These are phyloP conservation scores for Etheostoma cragini DNA, from an alignment of 2,113 vertebrate genomes.

Conservation along the genomic window DNA sequence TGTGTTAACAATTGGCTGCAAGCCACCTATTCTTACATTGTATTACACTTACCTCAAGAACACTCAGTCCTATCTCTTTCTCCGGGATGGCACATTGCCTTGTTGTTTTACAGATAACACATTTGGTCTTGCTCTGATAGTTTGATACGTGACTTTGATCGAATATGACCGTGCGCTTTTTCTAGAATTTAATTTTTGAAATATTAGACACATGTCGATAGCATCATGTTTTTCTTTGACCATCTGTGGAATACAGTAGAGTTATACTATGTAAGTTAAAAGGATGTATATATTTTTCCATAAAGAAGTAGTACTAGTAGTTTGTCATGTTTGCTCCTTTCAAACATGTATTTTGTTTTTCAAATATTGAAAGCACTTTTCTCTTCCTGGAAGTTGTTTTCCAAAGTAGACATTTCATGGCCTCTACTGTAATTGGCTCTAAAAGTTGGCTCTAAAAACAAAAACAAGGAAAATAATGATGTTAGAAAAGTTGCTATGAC, in stretches of 20 bases:
- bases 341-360: not conserved
- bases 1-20: constrained; percentile 21
- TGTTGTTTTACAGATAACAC: not conserved
- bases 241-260: not conserved
- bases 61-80: not conserved
- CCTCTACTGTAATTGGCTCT: not conserved
- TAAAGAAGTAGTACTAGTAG: not conserved
- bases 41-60: constrained; percentile 15
- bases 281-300: not conserved
- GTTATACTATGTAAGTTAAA: not conserved
- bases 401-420: not conserved
- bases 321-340: not conserved
- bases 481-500: not conserved
- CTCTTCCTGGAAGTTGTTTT: constrained; percentile 21
- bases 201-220: not conserved
- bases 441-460: not conserved
- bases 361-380: not conserved
- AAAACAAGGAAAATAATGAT: not conserved
- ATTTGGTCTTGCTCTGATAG: not conserved
- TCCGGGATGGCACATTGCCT: not conserved
- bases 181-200: not conserved
- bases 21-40: not conserved
- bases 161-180: not conserved
- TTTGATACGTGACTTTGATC: not conserved
- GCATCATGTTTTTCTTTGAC: not conserved